Conservation (phyloP, 2,113 vertebrate genomes). For the Austrofundulus limnaeus region DNA sequence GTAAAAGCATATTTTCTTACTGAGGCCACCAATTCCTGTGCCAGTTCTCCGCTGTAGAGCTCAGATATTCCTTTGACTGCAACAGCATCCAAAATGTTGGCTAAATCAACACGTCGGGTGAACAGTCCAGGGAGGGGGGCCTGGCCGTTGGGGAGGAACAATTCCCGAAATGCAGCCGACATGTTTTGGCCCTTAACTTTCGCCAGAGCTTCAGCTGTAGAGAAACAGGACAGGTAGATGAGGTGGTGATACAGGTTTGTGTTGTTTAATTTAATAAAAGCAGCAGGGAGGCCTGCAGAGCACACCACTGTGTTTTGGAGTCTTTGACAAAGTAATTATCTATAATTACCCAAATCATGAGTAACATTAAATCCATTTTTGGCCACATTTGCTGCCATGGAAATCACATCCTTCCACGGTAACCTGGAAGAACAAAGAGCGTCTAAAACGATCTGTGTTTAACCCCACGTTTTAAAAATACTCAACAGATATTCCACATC, state of each 20-base stretch:
- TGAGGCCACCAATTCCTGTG: constrained; percentile 87
- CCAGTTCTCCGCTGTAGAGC: constrained; percentile 90
- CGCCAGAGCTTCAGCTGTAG: constrained; percentile 84
- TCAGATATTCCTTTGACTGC: constrained; percentile 82
- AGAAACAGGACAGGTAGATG: constrained; percentile 15
- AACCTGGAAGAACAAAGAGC: constrained; percentile 74
- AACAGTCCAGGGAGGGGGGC: constrained; percentile 83
- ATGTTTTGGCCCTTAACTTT: constrained; percentile 82
- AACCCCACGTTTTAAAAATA: neutral
- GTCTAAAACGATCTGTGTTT: neutral
- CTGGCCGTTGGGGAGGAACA: constrained; percentile 84
- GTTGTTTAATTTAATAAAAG: neutral
- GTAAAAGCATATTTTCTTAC: constrained; percentile 71
- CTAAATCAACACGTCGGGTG: constrained; percentile 84
- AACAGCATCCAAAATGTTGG: constrained; percentile 82
- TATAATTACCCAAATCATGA: constrained; percentile 88
- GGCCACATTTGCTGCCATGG: constrained; percentile 84
- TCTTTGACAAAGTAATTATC: neutral
- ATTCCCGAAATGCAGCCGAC: constrained; percentile 83
- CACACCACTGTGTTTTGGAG: neutral
- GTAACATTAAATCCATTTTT: constrained; percentile 94
- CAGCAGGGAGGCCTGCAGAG: neutral
- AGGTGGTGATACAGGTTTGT: neutral
- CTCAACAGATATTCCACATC: neutral
- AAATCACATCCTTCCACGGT: constrained; percentile 87